Evolutionary conservation across 2,888 invertebrate genomes (phyloP).

Genomic region (Tiliacea aurago): DNA sequence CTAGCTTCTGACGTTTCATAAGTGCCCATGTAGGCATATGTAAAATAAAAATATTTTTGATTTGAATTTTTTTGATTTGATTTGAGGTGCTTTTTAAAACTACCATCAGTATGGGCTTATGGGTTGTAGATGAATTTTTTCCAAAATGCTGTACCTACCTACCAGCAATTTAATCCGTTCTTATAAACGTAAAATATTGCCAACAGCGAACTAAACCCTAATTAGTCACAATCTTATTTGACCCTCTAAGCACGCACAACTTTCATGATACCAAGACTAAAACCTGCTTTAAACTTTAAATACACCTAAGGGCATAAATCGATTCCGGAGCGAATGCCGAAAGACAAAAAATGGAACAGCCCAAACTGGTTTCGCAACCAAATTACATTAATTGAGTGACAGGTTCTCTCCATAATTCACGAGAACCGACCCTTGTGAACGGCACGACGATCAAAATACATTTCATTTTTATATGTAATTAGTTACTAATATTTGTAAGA

Average conservation of each 20-base stretch:
- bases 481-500: conserved; percentile 1
- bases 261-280: conserved; percentile 47
- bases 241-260: conserved; percentile 57
- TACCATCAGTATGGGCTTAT: not conserved
- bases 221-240: conserved; percentile 55
- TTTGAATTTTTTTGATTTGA: too few species aligned
- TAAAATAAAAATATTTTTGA: too few species aligned
- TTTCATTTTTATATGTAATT: conserved; percentile 1
- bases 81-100: too few species aligned
- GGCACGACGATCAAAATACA: not conserved
- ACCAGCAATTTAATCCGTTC: not conserved
- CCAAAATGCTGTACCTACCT: not conserved
- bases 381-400: conserved; percentile 63
- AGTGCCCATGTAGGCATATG: too few species aligned
- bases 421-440: conserved; percentile 31
- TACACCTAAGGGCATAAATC: conserved; percentile 63
- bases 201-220: conserved; percentile 31
- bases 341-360: conserved; percentile 52
- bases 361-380: conserved; percentile 56
- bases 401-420: conserved; percentile 62
- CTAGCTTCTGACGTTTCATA: too few species aligned
- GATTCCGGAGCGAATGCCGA: conserved; percentile 54
- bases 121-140: not conserved
- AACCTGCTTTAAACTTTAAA: conserved; percentile 58
- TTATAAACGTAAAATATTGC: conserved; percentile 8